Conservation (phyloP, 2,797 vertebrate species). For the Eupleurogrammus muticus region DNA sequence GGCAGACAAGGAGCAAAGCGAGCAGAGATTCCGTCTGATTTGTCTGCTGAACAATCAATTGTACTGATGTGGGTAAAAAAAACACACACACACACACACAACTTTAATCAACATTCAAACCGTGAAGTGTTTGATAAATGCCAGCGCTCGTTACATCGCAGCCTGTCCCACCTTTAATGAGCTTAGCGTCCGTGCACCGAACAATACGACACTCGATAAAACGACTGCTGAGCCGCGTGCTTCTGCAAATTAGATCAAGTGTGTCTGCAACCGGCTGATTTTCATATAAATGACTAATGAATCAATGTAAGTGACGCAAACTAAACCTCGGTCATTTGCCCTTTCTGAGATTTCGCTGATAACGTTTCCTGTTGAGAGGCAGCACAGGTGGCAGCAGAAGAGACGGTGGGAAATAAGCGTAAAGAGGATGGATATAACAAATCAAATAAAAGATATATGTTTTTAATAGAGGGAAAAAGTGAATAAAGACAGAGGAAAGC, state of each 20-base stretch:
- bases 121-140: constrained; percentile 60
- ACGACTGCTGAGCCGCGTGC: constrained; percentile 41
- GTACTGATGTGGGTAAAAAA: constrained; percentile 3
- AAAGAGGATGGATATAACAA: too few relatives aligned
- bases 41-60: constrained; percentile 24
- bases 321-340: constrained; percentile 50
- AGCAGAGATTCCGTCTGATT: background rate
- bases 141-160: constrained; percentile 60
- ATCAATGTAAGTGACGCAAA: constrained; percentile 46
- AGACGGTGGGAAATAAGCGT: too few relatives aligned
- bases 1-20: background rate
- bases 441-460: too few relatives aligned
- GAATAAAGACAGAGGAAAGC: too few relatives aligned
- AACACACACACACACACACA: too few relatives aligned
- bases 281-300: constrained; percentile 59
- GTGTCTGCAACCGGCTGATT: constrained; percentile 52
- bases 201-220: constrained; percentile 41
- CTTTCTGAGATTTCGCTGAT: constrained; percentile 33
- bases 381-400: constrained; percentile 8
- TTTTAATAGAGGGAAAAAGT: too few relatives aligned
- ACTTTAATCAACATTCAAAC: constrained; percentile 50
- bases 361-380: constrained; percentile 11
- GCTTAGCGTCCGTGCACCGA: constrained; percentile 44
- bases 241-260: constrained; percentile 63
- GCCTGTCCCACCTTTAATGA: constrained; percentile 55